These are phyloP conservation scores for Ametastegia equiseti DNA, from an alignment of 2,888 invertebrate species.

Conservation along the genomic window DNA sequence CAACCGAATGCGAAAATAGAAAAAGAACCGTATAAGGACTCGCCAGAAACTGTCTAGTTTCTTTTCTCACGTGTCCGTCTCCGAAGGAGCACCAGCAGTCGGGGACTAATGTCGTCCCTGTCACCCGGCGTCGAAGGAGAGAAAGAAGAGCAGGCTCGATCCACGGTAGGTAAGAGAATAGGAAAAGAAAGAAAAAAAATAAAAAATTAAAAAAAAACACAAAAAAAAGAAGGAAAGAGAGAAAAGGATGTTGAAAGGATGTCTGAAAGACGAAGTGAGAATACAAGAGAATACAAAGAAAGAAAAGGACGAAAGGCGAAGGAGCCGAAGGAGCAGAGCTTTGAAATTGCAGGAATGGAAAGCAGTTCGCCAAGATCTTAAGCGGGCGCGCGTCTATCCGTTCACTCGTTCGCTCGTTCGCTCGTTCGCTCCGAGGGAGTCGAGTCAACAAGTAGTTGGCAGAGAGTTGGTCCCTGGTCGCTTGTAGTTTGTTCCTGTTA, in stretches of 20 bases:
- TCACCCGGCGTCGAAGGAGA: slow-evolving; percentile 27
- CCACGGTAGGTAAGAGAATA: not conserved
- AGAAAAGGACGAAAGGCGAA: not conserved
- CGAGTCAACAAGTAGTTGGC: slow-evolving; percentile 65
- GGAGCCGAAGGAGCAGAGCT: slow-evolving; percentile 31
- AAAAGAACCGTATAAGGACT: slow-evolving; percentile 47
- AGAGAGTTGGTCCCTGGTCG: slow-evolving; percentile 57
- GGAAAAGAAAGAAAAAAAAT: not conserved
- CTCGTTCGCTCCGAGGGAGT: slow-evolving; percentile 51
- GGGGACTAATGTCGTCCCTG: slow-evolving; percentile 39
- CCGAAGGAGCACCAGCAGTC: slow-evolving; percentile 8
- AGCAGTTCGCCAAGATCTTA: slow-evolving; percentile 52
- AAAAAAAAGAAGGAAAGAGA: not conserved
- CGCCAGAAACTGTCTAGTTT: slow-evolving; percentile 43
- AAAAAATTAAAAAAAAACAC: not conserved
- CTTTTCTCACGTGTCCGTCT: slow-evolving; percentile 49
- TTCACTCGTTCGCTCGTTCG: slow-evolving; percentile 38
- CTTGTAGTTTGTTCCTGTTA: slow-evolving; percentile 52
- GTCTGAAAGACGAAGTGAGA: not conserved
- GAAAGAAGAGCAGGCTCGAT: slow-evolving; percentile 18
- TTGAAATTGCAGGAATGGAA: slow-evolving; percentile 67
- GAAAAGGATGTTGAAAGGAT: not conserved
- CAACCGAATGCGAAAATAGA: slow-evolving; percentile 36
- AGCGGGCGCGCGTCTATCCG: slow-evolving; percentile 42
- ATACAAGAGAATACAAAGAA: not conserved